Evolutionary conservation across 1,140 invertebrate genomes (phyloP), one percentile per base, ranked within the genome.

Genomic region (Calosoma granatense): DNA sequence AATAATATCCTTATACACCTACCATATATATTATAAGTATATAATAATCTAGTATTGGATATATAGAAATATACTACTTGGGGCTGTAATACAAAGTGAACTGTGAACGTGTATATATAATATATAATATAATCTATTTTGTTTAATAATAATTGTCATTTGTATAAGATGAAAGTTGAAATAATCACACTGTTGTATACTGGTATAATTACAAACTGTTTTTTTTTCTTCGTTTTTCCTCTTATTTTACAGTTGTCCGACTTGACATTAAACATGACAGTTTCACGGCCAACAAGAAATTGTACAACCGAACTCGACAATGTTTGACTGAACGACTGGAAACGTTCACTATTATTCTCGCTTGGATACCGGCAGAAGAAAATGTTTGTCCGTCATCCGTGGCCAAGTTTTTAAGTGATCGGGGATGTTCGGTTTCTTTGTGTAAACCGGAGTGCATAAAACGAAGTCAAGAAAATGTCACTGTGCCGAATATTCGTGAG

Each of bases 301-400:
- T 70, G 64, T 77, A 76, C 57, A 69, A 80, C 56, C 70, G 74
- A 51, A 66, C 72, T 21, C 68, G 65, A 61, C 63, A 56, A 26
- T 70, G 70, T 58, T 65, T 81, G 22, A 60, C 72, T 51, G 65
- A 71, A 30, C 60, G 61, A 56, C 62, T 78, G n/a, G 62, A 65
- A 56, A 67, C 61, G 9, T 76, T 78, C 62, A 70, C 71, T 56
- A 64, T 81, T 14, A 69, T 81, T 52, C 6, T 81, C 36, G 62
- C 67, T 23, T 83, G 81, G 81, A 71, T 79, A 61, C 72, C 80
- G 57, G 70, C 74, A 64, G 73, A 72, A 19, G 67, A 70, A 59
- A 70, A 70, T 20, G 54, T 81, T 17, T 83, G 81, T 61, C 79
- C 81, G 52, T 83, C 81, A 14, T 82, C 81, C 0, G 58, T 81